These are phyloP conservation scores for Malurus splendens DNA, from an alignment of 2,797 vertebrate species.

Conservation along the genomic window DNA sequence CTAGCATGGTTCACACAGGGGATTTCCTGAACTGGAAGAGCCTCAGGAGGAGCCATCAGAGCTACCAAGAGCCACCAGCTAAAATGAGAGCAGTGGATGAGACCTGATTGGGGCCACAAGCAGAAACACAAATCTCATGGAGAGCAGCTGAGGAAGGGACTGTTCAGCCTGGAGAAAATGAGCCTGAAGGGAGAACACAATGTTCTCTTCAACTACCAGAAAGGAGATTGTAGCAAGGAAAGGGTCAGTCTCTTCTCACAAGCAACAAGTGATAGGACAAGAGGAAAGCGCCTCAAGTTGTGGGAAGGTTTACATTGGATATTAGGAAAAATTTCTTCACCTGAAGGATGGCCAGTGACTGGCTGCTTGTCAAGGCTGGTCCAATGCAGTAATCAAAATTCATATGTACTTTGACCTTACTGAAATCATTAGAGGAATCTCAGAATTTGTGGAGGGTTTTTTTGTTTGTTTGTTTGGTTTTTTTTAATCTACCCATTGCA, in stretches of 20 bases:
- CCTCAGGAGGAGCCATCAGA: background rate
- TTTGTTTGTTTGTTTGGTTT: background rate
- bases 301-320: background rate
- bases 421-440: background rate
- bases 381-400: background rate
- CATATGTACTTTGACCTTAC: rapidly evolving
- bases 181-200: background rate
- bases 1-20: background rate
- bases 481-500: background rate
- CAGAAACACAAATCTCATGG: background rate
- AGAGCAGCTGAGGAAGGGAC: background rate
- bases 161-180: background rate
- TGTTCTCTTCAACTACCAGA: background rate
- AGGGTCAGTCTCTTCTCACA: background rate
- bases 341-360: background rate
- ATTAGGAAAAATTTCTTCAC: background rate
- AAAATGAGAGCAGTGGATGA: rapidly evolving
- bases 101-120: background rate
- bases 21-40: rapidly evolving
- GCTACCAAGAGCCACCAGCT: background rate
- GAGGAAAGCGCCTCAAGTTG: background rate
- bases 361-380: background rate
- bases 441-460: background rate
- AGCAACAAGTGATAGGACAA: background rate
- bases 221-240: background rate